Evolutionary conservation across 2,113 vertebrate species (phyloP).

Genomic region (Panthera uncia): DNA sequence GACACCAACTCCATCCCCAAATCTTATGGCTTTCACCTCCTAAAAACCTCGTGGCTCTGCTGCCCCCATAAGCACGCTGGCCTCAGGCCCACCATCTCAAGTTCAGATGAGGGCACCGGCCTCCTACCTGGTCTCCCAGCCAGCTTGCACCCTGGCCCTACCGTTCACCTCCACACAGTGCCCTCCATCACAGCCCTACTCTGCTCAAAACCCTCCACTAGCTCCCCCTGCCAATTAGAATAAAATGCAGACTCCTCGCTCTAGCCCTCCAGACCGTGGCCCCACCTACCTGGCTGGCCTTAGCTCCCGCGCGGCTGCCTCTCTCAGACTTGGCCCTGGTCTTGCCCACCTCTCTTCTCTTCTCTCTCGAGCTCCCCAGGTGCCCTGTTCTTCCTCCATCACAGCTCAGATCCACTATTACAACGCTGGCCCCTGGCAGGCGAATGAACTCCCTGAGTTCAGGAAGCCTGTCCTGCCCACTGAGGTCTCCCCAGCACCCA

Average conservation of each 20-base stretch:
- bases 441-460: not conserved
- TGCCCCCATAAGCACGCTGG: accelerated
- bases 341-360: not conserved
- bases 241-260: not conserved
- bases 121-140: not conserved
- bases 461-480: not conserved
- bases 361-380: not conserved
- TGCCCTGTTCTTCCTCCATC: too few relatives aligned
- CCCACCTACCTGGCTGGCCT: not conserved
- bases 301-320: not conserved
- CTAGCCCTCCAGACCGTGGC: too few relatives aligned
- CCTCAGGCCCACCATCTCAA: too few relatives aligned
- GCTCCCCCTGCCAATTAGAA: not conserved
- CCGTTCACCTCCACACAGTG: too few relatives aligned
- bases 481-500: not conserved
- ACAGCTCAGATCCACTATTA: not conserved
- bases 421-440: too few relatives aligned
- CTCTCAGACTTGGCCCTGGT: not conserved
- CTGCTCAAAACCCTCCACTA: not conserved
- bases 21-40: not conserved
- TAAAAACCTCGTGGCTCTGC: not conserved
- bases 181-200: not conserved
- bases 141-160: not conserved
- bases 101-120: not conserved
- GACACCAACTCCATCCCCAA: not conserved